Evolutionary conservation across 2,113 vertebrate species (phyloP).

Genomic region (Carlito syrichta): DNA sequence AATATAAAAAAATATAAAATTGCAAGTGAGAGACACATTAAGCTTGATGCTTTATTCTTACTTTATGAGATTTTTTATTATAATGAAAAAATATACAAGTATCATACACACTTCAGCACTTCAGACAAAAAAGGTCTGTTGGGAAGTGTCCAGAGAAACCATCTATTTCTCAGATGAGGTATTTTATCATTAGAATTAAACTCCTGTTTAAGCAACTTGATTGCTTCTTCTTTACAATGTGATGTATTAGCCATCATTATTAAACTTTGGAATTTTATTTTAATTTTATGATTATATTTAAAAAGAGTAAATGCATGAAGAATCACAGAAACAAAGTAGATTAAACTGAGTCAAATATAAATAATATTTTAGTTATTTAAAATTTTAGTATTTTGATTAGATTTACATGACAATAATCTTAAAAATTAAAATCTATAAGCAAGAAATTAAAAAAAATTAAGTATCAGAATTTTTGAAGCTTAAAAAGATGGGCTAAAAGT

Average conservation of each 20-base stretch:
- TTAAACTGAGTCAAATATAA: neutral
- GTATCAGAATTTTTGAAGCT: neutral
- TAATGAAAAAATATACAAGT: neutral
- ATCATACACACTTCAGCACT: neutral
- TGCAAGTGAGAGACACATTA: neutral
- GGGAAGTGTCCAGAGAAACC: neutral
- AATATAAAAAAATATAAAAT: conserved; percentile 37
- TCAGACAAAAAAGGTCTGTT: neutral
- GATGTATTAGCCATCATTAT: neutral
- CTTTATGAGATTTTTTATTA: too few species aligned
- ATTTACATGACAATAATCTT: neutral
- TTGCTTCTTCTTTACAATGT: neutral
- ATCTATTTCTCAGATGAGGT: neutral
- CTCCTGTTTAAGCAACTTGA: neutral
- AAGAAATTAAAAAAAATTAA: neutral
- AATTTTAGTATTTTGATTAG: neutral
- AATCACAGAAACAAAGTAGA: neutral
- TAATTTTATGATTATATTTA: neutral
- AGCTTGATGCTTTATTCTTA: neutral
- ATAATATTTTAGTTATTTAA: neutral
- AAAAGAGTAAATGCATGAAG: neutral
- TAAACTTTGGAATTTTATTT: neutral
- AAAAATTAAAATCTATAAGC: neutral
- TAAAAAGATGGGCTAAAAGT: neutral
- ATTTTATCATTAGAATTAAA: neutral